Evolutionary conservation across 30 jellyfish, hydroid and myxozoan genomes (phyloP), one percentile per base, ranked within the genome.

Genomic region (Pelagia noctiluca): DNA sequence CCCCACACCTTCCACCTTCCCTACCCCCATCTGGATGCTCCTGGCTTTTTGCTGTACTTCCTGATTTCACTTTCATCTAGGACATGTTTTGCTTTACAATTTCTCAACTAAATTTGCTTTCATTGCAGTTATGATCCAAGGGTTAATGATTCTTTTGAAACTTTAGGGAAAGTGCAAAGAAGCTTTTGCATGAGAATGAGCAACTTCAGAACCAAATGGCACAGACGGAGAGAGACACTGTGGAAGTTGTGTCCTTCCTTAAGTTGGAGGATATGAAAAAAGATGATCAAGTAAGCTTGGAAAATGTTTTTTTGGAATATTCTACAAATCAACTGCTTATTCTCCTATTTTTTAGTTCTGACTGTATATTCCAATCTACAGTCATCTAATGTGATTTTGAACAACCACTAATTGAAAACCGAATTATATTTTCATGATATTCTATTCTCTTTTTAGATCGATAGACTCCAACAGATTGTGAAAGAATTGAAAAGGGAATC

Each of bases 201-300:
- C 62, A 78, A 24, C 86, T 93, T 19, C 97, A 93, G 25, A 77
- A 69, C 32, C 96, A 88, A 70, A 86, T 93, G 82, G 90, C 90
- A 23, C 93, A 93, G 62, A 67, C 95, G 18, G 98, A 93, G 72
- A 87, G 87, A 53, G 98, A 93, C 60, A 88, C 98, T 7, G 85
- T 93, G 26, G 96, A 83, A 37, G 96, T 86, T 18, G 64, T 93
- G n/a, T 35, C 97, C 13, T 93, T 63, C 47, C 81, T 93, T 13
- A 93, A 87, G 83, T 70, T 75, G 34, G 98, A 87, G 33, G 98
- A 86, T 57, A 75, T 84, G 64, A 83, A 87, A 57, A 93, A 93
- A 75, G 97, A 93, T 70, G 93, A 67, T 5, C 96, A 92, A 89
- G 98, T 92, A 35, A 19, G 30, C 7, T 47, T 4, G 23, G 2